These are phyloP conservation scores for Distichodus sexfasciatus DNA, from an alignment of 2,797 vertebrate genomes.

Conservation along the genomic window DNA sequence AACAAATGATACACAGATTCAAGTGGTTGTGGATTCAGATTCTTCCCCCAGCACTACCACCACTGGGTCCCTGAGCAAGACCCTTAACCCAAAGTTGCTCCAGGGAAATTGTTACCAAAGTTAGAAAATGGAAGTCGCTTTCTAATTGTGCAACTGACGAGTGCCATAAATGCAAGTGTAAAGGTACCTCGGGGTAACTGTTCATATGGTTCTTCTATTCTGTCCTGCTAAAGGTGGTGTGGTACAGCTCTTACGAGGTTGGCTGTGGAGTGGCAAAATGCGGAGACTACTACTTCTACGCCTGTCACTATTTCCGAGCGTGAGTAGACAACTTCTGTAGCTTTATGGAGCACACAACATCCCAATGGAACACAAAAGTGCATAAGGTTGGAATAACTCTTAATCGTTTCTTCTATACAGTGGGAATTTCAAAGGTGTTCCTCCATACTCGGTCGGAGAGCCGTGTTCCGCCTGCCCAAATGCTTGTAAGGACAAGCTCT, in stretches of 20 bases:
- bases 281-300: constrained; percentile 58
- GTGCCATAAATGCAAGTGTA: too few species aligned
- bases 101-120: too few species aligned
- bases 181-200: too few species aligned
- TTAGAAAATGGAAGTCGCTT: too few species aligned
- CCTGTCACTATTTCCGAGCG: constrained; percentile 72
- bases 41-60: too few species aligned
- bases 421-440: constrained; percentile 62
- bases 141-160: too few species aligned
- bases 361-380: too few species aligned
- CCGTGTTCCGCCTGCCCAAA: constrained; percentile 63
- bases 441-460: constrained; percentile 60
- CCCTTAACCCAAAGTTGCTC: too few species aligned
- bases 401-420: constrained; percentile 52
- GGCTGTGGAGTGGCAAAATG: constrained; percentile 67
- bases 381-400: not conserved
- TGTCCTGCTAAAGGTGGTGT: constrained; percentile 63
- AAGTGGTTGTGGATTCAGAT: too few species aligned
- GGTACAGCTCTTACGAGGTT: constrained; percentile 69
- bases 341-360: not conserved
- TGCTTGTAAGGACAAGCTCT: constrained; percentile 64
- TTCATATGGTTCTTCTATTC: too few species aligned
- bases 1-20: too few species aligned
- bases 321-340: constrained; percentile 50
- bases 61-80: too few species aligned